These are phyloP conservation scores for Scylla paramamosain DNA, from an alignment of 1,140 invertebrate genomes.

Conservation along the genomic window DNA sequence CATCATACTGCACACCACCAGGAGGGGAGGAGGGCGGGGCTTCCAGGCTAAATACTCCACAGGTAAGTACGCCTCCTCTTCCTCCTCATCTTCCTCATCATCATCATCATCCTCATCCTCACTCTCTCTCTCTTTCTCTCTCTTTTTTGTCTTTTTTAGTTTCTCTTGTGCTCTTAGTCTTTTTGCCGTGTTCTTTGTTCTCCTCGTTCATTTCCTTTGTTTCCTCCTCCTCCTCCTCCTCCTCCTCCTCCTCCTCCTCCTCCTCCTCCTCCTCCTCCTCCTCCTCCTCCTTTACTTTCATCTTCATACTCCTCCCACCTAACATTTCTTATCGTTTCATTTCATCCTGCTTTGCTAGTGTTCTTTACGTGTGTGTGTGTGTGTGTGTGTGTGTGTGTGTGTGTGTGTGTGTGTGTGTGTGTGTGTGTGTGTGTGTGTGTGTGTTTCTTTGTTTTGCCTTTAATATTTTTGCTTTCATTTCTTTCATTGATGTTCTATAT, in stretches of 20 bases:
- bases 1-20: slow-evolving; percentile 56
- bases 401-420: too few species aligned
- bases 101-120: background rate
- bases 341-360: background rate
- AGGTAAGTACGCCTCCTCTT: slow-evolving; percentile 30
- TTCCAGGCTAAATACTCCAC: slow-evolving; percentile 64
- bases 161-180: background rate
- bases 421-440: too few species aligned
- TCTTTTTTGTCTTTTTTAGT: background rate
- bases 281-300: background rate
- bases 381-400: too few species aligned
- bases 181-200: background rate
- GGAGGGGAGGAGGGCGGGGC: slow-evolving; percentile 46
- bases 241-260: background rate
- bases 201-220: background rate
- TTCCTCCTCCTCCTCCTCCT: background rate
- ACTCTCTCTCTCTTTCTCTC: background rate
- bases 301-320: background rate
- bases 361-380: too few species aligned
- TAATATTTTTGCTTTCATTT: too few species aligned
- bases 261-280: background rate
- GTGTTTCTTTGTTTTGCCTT: too few species aligned
- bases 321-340: background rate
- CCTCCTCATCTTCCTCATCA: background rate
- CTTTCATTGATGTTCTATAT: too few species aligned